Evolutionary conservation across 2,113 vertebrate genomes (phyloP).

Genomic region (Lycaon pictus): DNA sequence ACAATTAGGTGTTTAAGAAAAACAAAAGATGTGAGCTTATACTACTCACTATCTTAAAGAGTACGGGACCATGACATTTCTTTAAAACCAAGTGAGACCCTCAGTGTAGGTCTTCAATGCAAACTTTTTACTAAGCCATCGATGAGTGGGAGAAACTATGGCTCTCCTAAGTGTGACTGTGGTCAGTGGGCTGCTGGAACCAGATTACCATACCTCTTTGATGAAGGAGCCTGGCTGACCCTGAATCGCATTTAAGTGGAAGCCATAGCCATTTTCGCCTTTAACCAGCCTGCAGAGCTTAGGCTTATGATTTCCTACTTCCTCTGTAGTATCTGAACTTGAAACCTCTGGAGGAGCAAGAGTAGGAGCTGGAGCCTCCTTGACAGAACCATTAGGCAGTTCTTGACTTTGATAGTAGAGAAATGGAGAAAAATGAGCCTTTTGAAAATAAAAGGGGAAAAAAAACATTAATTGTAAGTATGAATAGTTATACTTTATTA

Average conservation of each 20-base stretch:
- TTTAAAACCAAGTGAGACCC: neutral
- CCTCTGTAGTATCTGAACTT: conserved; percentile 40
- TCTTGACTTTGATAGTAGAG: conserved; percentile 88
- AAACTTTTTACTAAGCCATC: neutral
- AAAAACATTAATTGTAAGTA: neutral
- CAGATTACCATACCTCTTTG: conserved; percentile 88
- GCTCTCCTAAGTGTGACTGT: neutral
- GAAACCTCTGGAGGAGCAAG: neutral
- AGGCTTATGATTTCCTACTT: conserved; percentile 86
- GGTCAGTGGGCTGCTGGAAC: neutral
- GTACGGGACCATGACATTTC: neutral
- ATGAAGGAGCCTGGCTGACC: conserved; percentile 91
- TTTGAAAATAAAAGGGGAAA: neutral
- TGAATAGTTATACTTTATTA: neutral
- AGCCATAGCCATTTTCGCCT: conserved; percentile 91
- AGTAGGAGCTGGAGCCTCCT: conserved; percentile 27
- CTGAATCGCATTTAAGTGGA: conserved; percentile 92
- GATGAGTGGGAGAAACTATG: neutral
- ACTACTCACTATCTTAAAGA: neutral
- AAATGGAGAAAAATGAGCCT: conserved; percentile 93
- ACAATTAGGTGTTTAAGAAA: neutral
- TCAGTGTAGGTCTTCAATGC: neutral
- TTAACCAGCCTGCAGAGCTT: conserved; percentile 93
- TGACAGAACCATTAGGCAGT: conserved; percentile 55
- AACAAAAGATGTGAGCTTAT: neutral